Evolutionary conservation across 1,140 invertebrate genomes (phyloP).

Genomic region (Drosophila biarmipes): DNA sequence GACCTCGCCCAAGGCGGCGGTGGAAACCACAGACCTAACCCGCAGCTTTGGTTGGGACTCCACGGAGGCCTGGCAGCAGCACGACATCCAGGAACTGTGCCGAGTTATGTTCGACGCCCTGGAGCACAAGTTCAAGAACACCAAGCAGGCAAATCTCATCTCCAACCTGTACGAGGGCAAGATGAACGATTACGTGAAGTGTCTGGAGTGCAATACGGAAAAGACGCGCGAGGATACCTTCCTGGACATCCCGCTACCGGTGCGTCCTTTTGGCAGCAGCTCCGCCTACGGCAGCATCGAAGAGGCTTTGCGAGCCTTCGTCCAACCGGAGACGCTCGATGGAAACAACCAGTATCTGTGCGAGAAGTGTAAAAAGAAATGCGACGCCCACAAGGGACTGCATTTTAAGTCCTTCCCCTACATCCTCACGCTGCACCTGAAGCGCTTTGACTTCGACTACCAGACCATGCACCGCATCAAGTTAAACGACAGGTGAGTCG

Average conservation of each 20-base stretch:
- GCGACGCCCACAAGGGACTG: conserved; percentile 96
- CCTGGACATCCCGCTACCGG: conserved; percentile 94
- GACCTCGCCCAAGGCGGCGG: conserved; percentile 90
- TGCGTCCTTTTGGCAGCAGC: conserved; percentile 92
- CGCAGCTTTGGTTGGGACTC: conserved; percentile 96
- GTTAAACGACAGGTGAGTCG: conserved; percentile 93
- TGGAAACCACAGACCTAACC: conserved; percentile 95
- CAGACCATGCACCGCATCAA: conserved; percentile 94
- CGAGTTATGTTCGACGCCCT: conserved; percentile 97
- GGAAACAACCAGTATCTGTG: conserved; percentile 96
- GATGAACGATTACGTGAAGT: conserved; percentile 97
- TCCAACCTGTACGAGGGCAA: conserved; percentile 90
- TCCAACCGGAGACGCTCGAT: conserved; percentile 93
- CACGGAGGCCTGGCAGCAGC: conserved; percentile 96
- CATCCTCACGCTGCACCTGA: conserved; percentile 94
- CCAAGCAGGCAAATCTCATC: conserved; percentile 93
- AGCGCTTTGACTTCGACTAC: conserved; percentile 97
- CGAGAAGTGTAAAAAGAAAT: conserved; percentile 94
- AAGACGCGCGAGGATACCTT: conserved; percentile 94
- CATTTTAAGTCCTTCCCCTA: conserved; percentile 96
- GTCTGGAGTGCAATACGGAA: conserved; percentile 93
- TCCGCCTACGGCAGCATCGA: conserved; percentile 93
- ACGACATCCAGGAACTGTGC: conserved; percentile 96
- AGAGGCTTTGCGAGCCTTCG: conserved; percentile 94
- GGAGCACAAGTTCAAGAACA: conserved; percentile 94